Evolutionary conservation across 2,888 invertebrate species (phyloP).

Genomic region (Hypomecis atomaria): DNA sequence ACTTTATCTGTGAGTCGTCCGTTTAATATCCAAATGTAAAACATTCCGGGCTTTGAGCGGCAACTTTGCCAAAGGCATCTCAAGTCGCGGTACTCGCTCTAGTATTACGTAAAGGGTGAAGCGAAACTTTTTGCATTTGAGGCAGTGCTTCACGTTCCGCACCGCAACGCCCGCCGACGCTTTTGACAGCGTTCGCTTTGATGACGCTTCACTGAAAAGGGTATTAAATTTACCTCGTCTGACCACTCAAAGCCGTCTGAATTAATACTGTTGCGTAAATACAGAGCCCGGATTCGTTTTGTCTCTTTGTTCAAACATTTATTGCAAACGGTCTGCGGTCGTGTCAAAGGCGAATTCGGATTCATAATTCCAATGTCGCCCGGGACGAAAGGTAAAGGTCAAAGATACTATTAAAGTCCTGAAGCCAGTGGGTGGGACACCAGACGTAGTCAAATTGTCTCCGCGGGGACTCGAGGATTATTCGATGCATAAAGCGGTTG

Average conservation of each 20-base stretch:
- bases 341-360: slow-evolving; percentile 63
- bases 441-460: slow-evolving; percentile 62
- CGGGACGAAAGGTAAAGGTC: slow-evolving; percentile 70
- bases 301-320: slow-evolving; percentile 37
- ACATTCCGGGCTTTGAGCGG: slow-evolving; percentile 77
- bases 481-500: slow-evolving; percentile 64
- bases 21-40: slow-evolving; percentile 76
- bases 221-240: slow-evolving; percentile 75
- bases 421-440: slow-evolving; percentile 63
- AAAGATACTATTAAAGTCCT: slow-evolving; percentile 70
- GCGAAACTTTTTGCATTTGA: slow-evolving; percentile 82
- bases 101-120: slow-evolving; percentile 76
- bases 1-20: slow-evolving; percentile 58
- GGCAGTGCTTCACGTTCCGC: slow-evolving; percentile 71
- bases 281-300: slow-evolving; percentile 44
- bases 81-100: slow-evolving; percentile 64
- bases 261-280: slow-evolving; percentile 69
- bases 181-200: slow-evolving; percentile 81
- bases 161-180: slow-evolving; percentile 68
- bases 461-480: slow-evolving; percentile 67
- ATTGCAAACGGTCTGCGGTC: slow-evolving; percentile 53
- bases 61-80: slow-evolving; percentile 78
- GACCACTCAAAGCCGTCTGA: slow-evolving; percentile 68
- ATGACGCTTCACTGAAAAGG: slow-evolving; percentile 68
- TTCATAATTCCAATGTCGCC: slow-evolving; percentile 64